These are phyloP conservation scores for Sinelater perroti DNA, from an alignment of 2,888 invertebrate genomes.

Conservation along the genomic window DNA sequence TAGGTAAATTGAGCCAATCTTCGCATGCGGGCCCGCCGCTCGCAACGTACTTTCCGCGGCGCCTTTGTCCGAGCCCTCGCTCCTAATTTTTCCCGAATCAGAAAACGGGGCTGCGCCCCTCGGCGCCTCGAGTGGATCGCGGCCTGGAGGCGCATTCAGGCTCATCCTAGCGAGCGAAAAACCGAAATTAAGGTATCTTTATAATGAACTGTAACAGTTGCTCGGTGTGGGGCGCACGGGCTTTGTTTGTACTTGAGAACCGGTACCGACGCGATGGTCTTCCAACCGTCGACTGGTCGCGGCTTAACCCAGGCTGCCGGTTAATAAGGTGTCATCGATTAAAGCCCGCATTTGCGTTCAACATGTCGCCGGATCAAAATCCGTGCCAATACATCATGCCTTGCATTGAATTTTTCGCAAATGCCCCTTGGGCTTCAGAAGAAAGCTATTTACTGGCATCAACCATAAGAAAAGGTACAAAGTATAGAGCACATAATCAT, in stretches of 20 bases:
- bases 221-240: slow-evolving; percentile 37
- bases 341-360: slow-evolving; percentile 21
- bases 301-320: slow-evolving; percentile 7
- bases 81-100: slow-evolving; percentile 35
- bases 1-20: slow-evolving; percentile 46
- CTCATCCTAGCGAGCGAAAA: slow-evolving; percentile 48
- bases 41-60: slow-evolving; percentile 25
- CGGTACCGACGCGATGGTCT: slow-evolving; percentile 28
- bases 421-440: too few species aligned
- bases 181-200: slow-evolving; percentile 48
- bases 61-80: slow-evolving; percentile 34
- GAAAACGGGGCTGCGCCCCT: slow-evolving; percentile 25
- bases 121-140: slow-evolving; percentile 33
- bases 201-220: slow-evolving; percentile 50
- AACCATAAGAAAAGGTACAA: too few species aligned
- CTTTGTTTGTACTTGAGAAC: slow-evolving; percentile 38
- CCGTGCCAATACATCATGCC: too few species aligned
- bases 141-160: slow-evolving; percentile 41
- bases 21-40: slow-evolving; percentile 34
- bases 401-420: too few species aligned
- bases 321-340: slow-evolving; percentile 20
- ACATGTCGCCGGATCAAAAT: slow-evolving; percentile 4
- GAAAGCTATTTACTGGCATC: too few species aligned
- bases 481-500: too few species aligned
- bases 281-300: slow-evolving; percentile 28